Conservation (phyloP, 2,888 invertebrate genomes). For the Rotaria sp. region DNA sequence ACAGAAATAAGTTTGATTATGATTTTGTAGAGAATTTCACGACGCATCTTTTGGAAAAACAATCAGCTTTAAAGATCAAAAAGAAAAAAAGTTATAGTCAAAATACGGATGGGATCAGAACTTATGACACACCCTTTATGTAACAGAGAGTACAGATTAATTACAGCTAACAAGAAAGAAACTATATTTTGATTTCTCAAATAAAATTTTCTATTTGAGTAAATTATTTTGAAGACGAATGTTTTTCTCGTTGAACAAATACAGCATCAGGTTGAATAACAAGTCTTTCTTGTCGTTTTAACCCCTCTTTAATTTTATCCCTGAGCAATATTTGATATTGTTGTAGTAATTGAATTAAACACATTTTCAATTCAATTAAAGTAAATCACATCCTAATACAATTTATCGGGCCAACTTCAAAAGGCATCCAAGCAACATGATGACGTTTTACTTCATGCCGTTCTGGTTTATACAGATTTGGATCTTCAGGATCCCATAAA, state of each 20-base stretch:
- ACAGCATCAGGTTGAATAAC: background rate
- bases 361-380: conserved; percentile 48
- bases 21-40: too few relatives aligned
- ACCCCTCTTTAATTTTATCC: background rate
- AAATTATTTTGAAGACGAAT: too few relatives aligned
- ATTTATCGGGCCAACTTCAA: conserved; percentile 49
- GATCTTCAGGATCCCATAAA: conserved; percentile 41
- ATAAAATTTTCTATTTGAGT: too few relatives aligned
- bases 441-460: conserved; percentile 32
- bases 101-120: too few relatives aligned
- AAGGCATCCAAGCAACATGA: conserved; percentile 47
- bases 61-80: too few relatives aligned
- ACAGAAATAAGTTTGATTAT: too few relatives aligned
- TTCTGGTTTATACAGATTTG: conserved; percentile 39
- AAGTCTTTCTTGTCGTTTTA: background rate
- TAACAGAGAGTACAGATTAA: too few relatives aligned
- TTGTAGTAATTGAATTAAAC: conserved; percentile 46
- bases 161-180: too few relatives aligned
- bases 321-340: conserved; percentile 43
- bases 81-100: too few relatives aligned
- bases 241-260: background rate
- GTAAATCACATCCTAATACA: conserved; percentile 51
- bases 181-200: too few relatives aligned
- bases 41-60: too few relatives aligned
- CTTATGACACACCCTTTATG: too few relatives aligned